These are phyloP conservation scores for Euura lappo DNA, from an alignment of 1,140 invertebrate genomes.

Conservation along the genomic window DNA sequence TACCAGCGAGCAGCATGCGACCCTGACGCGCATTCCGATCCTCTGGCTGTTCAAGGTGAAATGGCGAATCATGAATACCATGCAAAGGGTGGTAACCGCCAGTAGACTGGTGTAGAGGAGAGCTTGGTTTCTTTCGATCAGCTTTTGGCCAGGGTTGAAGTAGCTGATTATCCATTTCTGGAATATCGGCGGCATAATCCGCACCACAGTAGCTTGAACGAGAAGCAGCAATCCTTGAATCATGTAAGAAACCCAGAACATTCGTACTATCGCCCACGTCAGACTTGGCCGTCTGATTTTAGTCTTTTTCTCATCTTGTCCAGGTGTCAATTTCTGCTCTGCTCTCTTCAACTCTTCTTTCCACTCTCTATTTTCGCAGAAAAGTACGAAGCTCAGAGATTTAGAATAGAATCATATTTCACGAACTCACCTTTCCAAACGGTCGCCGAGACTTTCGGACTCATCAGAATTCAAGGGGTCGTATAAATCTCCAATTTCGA, in stretches of 20 bases:
- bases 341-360: conserved; percentile 51
- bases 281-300: conserved; percentile 51
- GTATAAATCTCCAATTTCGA: too few species aligned
- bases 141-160: conserved; percentile 47
- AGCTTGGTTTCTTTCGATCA: conserved; percentile 40
- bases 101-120: conserved; percentile 50
- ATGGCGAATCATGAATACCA: conserved; percentile 57
- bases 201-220: conserved; percentile 40
- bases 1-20: conserved; percentile 66
- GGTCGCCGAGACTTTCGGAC: too few species aligned
- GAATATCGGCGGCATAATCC: conserved; percentile 58
- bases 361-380: conserved; percentile 55
- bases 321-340: conserved; percentile 37
- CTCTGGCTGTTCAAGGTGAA: conserved; percentile 52
- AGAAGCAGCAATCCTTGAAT: conserved; percentile 52
- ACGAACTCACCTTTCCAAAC: too few species aligned
- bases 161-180: conserved; percentile 63
- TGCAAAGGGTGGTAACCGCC: conserved; percentile 37
- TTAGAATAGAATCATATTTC: too few species aligned
- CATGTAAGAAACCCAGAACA: conserved; percentile 57
- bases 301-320: conserved; percentile 35
- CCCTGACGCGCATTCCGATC: conserved; percentile 66
- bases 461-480: too few species aligned
- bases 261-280: conserved; percentile 51
- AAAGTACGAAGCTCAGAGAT: too few species aligned